Evolutionary conservation across 2,888 invertebrate genomes (phyloP).

Genomic region (Eupeodes luniger): DNA sequence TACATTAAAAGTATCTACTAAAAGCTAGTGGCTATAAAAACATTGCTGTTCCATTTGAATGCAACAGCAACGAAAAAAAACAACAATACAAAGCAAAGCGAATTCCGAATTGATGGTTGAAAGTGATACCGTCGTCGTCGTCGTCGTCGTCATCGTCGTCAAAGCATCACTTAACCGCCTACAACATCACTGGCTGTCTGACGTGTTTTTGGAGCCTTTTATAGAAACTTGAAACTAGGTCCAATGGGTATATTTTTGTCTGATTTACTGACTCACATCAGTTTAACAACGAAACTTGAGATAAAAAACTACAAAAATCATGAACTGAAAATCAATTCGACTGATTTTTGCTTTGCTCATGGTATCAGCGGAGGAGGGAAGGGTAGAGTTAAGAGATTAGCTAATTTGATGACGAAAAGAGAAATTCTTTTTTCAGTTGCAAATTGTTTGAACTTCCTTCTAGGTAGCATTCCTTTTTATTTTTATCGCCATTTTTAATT

Average conservation of each 20-base stretch:
- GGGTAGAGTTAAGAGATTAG: not conserved
- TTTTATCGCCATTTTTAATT: too few species aligned
- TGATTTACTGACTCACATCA: conserved; percentile 31
- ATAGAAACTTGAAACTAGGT: conserved; percentile 64
- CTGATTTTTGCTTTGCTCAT: conserved; percentile 45
- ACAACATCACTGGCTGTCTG: conserved; percentile 19
- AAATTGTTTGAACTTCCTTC: too few species aligned
- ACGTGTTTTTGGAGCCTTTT: conserved; percentile 44
- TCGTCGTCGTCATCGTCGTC: not conserved
- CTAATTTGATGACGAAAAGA: not conserved
- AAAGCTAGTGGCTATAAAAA: conserved; percentile 33
- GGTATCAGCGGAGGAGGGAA: not conserved
- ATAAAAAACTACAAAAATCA: conserved; percentile 5
- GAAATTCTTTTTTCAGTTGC: too few species aligned
- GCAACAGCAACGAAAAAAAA: not conserved
- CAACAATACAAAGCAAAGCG: conserved; percentile 6
- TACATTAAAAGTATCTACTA: not conserved
- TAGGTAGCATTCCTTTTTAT: too few species aligned
- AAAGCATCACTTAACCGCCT: conserved; percentile 56
- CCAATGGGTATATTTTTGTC: conserved; percentile 24
- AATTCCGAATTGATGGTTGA: conserved; percentile 39
- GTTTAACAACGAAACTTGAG: not conserved
- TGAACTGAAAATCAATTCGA: conserved; percentile 49
- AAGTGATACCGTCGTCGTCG: conserved; percentile 36
- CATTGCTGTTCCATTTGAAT: conserved; percentile 25